Percentiles rank a stretch among this genome's conserved stretches.
Evolutionary conservation across 1,140 invertebrate species (phyloP).

Genomic region (Latrodectus geometricus): DNA sequence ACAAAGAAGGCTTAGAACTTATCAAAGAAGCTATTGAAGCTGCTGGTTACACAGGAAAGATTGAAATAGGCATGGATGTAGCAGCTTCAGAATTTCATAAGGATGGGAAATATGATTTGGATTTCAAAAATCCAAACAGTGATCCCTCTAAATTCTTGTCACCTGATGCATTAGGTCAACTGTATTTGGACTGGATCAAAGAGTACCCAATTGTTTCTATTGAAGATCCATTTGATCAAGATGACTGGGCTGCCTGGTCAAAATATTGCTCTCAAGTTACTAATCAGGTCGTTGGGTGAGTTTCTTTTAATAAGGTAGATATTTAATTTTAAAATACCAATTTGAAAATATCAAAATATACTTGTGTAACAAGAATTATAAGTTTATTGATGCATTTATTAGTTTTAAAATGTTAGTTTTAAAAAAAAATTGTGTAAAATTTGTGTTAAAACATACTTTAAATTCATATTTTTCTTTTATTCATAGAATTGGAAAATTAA

Average conservation of each 20-base stretch:
- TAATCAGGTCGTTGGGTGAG: constrained; percentile 80
- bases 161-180: constrained; percentile 83
- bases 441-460: too few relatives aligned
- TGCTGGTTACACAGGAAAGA: constrained; percentile 92
- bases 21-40: constrained; percentile 80
- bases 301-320: too few relatives aligned
- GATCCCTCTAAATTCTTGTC: constrained; percentile 73
- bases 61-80: constrained; percentile 99
- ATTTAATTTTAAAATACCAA: too few relatives aligned
- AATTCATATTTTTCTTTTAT: too few relatives aligned
- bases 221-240: constrained; percentile 98
- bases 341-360: too few relatives aligned
- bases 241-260: constrained; percentile 95
- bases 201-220: constrained; percentile 97
- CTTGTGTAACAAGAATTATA: too few relatives aligned
- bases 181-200: constrained; percentile 92
- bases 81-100: constrained; percentile 95
- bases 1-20: constrained; percentile 90
- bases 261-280: constrained; percentile 81
- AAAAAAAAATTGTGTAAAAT: too few relatives aligned
- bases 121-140: constrained; percentile 96
- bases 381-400: too few relatives aligned
- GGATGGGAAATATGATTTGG: constrained; percentile 92
- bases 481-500: too few relatives aligned
- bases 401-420: too few relatives aligned